Evolutionary conservation across 2,888 invertebrate species (phyloP).

Genomic region (Cerastis leucographa): DNA sequence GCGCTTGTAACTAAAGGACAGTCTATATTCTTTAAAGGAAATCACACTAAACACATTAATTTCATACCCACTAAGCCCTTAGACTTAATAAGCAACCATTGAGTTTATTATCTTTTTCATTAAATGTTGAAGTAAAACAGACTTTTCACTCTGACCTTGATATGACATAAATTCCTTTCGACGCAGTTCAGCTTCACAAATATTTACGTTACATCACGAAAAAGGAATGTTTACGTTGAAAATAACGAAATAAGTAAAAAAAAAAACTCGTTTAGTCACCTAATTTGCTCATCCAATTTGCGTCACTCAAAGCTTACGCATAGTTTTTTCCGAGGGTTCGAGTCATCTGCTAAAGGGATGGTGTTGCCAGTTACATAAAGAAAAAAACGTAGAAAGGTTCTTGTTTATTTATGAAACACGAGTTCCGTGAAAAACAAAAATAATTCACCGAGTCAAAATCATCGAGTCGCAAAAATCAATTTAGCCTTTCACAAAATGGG

Average conservation of each 20-base stretch:
- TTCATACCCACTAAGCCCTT: no score
- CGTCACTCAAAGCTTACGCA: slow-evolving; percentile 65
- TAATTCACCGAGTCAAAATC: background rate
- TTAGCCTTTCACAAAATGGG: background rate
- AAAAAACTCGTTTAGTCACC: slow-evolving; percentile 49
- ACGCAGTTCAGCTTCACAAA: background rate
- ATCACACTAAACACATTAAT: background rate
- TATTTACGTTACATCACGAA: slow-evolving; percentile 5
- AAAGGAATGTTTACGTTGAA: slow-evolving; percentile 24
- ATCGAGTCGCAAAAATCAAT: no score
- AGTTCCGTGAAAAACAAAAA: background rate
- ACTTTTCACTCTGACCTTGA: background rate
- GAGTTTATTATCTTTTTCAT: no score
- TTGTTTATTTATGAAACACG: background rate
- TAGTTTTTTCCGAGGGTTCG: slow-evolving; percentile 57
- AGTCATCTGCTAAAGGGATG: slow-evolving; percentile 41
- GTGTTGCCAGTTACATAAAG: slow-evolving; percentile 39
- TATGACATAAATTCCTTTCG: background rate
- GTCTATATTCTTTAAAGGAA: background rate
- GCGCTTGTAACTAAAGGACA: background rate
- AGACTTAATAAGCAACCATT: no score
- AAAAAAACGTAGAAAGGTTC: background rate
- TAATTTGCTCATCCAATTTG: slow-evolving; percentile 65
- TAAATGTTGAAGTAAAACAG: background rate
- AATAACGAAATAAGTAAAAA: slow-evolving; percentile 32